phyloP scores from a whole-genome alignment of 2,113 vertebrate genomes.

The Lampris incognitus region DNA sequence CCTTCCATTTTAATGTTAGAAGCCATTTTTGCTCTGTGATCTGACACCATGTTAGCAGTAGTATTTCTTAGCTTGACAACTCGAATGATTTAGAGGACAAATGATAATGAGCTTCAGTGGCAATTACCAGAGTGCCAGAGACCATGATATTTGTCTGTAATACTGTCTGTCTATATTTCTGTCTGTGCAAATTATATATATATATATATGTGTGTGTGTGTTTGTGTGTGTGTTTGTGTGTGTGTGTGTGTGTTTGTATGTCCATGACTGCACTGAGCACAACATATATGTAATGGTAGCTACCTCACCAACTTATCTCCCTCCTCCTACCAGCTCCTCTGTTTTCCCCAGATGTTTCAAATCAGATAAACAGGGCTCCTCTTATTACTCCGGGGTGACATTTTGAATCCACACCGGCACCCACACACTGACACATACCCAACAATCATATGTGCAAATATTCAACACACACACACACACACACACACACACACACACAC shows the following conservation, averaged over 20 bases:
- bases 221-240: not conserved
- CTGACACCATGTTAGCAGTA: constrained; percentile 50
- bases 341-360: constrained; percentile 56
- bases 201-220: not conserved
- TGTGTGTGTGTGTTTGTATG: constrained; percentile 4
- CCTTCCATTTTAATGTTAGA: constrained; percentile 48
- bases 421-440: constrained; percentile 10
- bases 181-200: constrained; percentile 25
- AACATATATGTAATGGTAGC: constrained; percentile 24
- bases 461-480: not conserved
- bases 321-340: constrained; percentile 33
- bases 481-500: not conserved
- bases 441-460: not conserved
- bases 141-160: constrained; percentile 14
- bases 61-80: constrained; percentile 43
- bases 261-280: not conserved
- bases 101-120: constrained; percentile 38
- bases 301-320: constrained; percentile 25
- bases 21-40: constrained; percentile 28
- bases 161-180: not conserved
- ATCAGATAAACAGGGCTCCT: constrained; percentile 65
- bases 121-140: constrained; percentile 60
- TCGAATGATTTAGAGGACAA: constrained; percentile 59
- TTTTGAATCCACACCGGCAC: constrained; percentile 61
- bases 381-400: constrained; percentile 43